Percentiles rank a stretch among this genome's conserved stretches.
phyloP scores from a whole-genome alignment of 92 coral and sea anemone genomes.

The Parazoanthus atlanticus region DNA sequence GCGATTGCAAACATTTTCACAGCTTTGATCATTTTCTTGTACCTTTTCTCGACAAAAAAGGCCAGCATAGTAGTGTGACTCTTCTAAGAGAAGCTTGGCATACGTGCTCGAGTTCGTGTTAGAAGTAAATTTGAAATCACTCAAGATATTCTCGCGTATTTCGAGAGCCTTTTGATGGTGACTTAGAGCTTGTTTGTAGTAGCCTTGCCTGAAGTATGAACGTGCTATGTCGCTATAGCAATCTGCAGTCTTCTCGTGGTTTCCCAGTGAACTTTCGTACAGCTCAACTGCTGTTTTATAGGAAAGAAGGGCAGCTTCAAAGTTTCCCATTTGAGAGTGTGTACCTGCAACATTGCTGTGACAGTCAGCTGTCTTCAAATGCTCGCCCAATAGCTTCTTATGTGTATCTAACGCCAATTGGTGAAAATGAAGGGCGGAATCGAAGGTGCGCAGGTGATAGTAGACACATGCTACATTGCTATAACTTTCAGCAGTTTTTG shows the following conservation, averaged over 20 bases:
- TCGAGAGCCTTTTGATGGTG: not conserved
- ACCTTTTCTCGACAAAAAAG: not conserved
- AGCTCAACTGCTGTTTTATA: not conserved
- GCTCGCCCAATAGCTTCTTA: not conserved
- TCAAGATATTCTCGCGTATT: not conserved
- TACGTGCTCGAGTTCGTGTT: not conserved
- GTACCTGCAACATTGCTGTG: not conserved
- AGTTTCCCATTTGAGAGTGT: not conserved
- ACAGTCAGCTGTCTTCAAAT: not conserved
- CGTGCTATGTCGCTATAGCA: not conserved
- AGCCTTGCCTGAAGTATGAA: not conserved
- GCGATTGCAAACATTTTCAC: too few relatives aligned
- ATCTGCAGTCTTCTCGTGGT: not conserved
- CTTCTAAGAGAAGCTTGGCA: not conserved
- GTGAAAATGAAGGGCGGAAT: not conserved
- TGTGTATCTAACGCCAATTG: not conserved
- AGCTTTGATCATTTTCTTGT: too few relatives aligned
- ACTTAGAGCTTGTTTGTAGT: not conserved
- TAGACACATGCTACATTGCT: not conserved
- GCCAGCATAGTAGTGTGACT: not conserved
- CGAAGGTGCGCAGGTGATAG: not conserved
- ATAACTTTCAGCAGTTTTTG: not conserved
- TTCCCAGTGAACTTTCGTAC: not conserved
- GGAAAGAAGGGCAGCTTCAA: not conserved
- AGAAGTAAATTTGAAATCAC: not conserved